Evolutionary conservation across 2,888 invertebrate species (phyloP), one percentile per base, ranked within the genome.

Genomic region (Sinotaia quadrata): DNA sequence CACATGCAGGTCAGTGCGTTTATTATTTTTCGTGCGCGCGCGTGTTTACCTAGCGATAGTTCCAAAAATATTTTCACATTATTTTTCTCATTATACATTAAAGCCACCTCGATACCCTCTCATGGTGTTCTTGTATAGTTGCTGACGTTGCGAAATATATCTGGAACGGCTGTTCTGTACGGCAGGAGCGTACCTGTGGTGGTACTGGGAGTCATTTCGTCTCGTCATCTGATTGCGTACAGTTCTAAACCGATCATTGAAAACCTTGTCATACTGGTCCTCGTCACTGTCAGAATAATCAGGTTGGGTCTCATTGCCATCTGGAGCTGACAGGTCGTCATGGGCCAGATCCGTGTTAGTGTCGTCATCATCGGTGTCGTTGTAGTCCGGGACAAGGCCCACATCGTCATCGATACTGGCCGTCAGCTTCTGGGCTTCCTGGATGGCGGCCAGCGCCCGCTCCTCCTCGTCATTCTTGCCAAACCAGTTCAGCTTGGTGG

Each of bases 401-500:
- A 67, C 34, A 51, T 65, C 63, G 4, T 63, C 59, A 27, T 49
- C 67, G 0, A 56, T 61, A 18, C 41, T 47, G 8, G 66, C 67
- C 24, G 66, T 67, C 15, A 71, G 63, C 5, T 52, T 49, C 54
- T 67, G 56, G 15, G 67, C 67, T 12, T 71, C 71, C 44, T 57
- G 57, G 10, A 71, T 62, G 10, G 67, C 67, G n/a, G 62, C 62
- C 18, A 67, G 67, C 2, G 67, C 56, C 8, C 57, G 61, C 36
- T 67, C 67, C n/a, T 75, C 67, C 7, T 61, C 61, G 34, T 63
- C 67, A 49, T 68, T 51, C 27, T 36, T 62, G 21, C 36, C 15
- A 49, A 68, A 68, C 62, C 56, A 66, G 52, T 61, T 58, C 47
- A 75, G 37, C n/a, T 60, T 60, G 1, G 97, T 98, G 7, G 97